phyloP scores from a whole-genome alignment of 2,797 vertebrate species.

The Molossus alvarezi region DNA sequence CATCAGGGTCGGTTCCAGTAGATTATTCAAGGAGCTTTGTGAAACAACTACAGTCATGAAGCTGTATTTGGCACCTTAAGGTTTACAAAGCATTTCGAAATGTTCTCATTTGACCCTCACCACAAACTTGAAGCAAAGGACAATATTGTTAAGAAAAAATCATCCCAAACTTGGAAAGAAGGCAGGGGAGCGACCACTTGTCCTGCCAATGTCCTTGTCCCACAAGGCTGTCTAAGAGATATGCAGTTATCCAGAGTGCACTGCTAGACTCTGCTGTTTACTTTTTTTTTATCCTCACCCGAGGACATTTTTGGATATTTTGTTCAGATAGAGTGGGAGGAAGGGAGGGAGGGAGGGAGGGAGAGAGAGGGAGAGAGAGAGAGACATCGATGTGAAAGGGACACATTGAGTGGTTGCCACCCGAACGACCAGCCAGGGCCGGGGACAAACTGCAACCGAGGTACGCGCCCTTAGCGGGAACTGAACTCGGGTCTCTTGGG shows the following conservation, averaged over 20 bases:
- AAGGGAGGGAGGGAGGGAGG: too few species aligned
- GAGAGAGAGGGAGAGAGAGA: too few species aligned
- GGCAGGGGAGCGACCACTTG: background rate
- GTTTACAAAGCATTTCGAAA: constrained; percentile 17
- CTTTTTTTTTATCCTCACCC: constrained; percentile 24
- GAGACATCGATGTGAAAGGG: too few species aligned
- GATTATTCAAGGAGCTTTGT: constrained; percentile 14
- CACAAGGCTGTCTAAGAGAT: background rate
- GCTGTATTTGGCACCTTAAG: background rate
- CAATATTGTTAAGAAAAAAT: background rate
- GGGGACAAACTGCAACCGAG: too few species aligned
- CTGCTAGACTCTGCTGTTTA: background rate
- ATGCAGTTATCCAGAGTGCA: background rate
- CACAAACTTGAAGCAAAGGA: constrained; percentile 4
- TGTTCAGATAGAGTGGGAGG: too few species aligned
- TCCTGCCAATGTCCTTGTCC: background rate
- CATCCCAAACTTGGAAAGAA: constrained; percentile 29
- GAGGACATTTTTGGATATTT: too few species aligned
- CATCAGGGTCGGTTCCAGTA: background rate
- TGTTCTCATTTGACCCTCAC: background rate
- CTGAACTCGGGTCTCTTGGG: too few species aligned
- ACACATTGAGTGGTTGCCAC: too few species aligned
- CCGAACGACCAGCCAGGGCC: too few species aligned
- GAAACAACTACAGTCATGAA: background rate
- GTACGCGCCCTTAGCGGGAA: too few species aligned